phyloP scores from a whole-genome alignment of 1,140 invertebrate genomes.

The Panagrolaimus sp. region DNA sequence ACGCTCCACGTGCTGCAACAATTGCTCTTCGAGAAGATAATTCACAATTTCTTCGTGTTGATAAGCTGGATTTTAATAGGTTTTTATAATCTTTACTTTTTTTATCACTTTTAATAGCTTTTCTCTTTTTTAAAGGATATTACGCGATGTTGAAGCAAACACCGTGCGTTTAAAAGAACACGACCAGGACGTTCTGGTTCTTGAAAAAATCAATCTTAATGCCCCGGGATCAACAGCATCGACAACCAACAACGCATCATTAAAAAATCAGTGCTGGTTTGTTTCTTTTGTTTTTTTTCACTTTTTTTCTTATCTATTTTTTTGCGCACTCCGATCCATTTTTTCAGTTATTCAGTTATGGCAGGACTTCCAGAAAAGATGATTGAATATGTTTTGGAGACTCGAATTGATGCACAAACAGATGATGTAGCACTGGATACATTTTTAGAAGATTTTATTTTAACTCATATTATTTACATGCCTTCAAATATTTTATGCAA shows the following conservation, averaged over 20 bases:
- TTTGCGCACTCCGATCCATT: not conserved
- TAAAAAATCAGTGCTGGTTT: constrained; percentile 59
- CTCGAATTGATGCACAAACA: constrained; percentile 63
- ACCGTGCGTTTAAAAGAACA: constrained; percentile 79
- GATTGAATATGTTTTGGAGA: constrained; percentile 78
- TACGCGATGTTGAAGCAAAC: constrained; percentile 75
- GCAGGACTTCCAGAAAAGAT: constrained; percentile 80
- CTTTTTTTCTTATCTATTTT: constrained; percentile 7
- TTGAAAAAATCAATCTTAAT: constrained; percentile 67
- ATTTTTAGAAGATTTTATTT: constrained; percentile 76
- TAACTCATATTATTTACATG: constrained; percentile 82
- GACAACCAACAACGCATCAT: constrained; percentile 46
- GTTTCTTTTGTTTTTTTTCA: constrained; percentile 6
- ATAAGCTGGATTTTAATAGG: constrained; percentile 80
- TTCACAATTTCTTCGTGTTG: constrained; percentile 76
- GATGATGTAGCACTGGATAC: constrained; percentile 63
- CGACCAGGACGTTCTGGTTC: constrained; percentile 75
- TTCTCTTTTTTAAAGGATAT: constrained; percentile 39
- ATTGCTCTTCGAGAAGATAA: constrained; percentile 76
- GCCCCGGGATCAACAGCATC: constrained; percentile 34
- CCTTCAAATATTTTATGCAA: constrained; percentile 71
- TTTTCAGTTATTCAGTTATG: constrained; percentile 76
- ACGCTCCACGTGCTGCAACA: constrained; percentile 77
- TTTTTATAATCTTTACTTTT: constrained; percentile 61
- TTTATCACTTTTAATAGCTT: constrained; percentile 22